phyloP scores from a whole-genome alignment of 2,888 invertebrate species.

The Trichogramma evanescens region DNA sequence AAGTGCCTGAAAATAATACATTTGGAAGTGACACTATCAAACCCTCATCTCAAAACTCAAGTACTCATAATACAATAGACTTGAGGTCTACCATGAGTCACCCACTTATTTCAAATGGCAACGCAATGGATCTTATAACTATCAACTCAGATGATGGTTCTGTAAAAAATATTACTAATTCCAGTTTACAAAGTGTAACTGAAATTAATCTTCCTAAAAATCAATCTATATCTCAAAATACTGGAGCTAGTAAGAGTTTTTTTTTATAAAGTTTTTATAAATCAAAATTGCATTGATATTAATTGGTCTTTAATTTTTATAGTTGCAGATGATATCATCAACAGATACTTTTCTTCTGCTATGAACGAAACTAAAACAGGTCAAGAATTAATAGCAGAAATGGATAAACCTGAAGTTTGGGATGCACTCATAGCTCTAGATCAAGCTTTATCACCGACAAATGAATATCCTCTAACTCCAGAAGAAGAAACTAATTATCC shows the following conservation, averaged over 20 bases:
- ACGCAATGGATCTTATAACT: too few relatives aligned
- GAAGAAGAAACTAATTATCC: slow-evolving; percentile 3
- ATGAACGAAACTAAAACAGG: background rate
- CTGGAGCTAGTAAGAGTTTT: background rate
- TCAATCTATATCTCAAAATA: background rate
- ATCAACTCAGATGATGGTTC: too few relatives aligned
- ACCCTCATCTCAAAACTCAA: slow-evolving; percentile 7
- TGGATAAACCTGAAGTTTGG: slow-evolving; percentile 19
- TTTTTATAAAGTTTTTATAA: background rate
- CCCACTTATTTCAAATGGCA: too few relatives aligned
- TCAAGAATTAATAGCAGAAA: slow-evolving; percentile 11
- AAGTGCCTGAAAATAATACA: background rate
- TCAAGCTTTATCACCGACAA: slow-evolving; percentile 17
- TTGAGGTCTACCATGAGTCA: too few relatives aligned
- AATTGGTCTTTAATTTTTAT: background rate
- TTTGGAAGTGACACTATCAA: slow-evolving; percentile 7
- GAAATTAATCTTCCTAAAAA: too few relatives aligned
- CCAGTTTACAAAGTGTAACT: too few relatives aligned
- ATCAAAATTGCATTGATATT: too few relatives aligned
- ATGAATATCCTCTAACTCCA: background rate
- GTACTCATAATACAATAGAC: background rate
- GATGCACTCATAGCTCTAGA: slow-evolving; percentile 17
- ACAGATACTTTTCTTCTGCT: slow-evolving; percentile 12
- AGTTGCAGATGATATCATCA: slow-evolving; percentile 1
- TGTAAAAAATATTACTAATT: too few relatives aligned